phyloP scores from a whole-genome alignment of 2,797 vertebrate species.

The Parotocinclus haroldoi region DNA sequence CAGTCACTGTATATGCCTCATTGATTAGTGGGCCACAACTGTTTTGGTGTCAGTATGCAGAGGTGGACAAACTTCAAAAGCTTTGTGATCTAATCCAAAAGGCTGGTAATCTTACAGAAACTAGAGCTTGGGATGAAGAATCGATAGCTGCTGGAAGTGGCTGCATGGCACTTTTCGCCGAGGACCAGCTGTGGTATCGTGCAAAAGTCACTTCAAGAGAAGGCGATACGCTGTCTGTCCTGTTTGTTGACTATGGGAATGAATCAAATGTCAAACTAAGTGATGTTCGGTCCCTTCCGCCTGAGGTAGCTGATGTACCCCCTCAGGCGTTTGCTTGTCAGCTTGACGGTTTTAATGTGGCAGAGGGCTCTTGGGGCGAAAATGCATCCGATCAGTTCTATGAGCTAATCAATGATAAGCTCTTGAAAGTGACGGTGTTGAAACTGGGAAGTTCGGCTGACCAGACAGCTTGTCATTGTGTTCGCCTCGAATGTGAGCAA shows the following conservation, averaged over 20 bases:
- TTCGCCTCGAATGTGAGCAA: constrained; percentile 73
- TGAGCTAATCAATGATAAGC: constrained; percentile 64
- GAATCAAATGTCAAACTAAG: constrained; percentile 62
- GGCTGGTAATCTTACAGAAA: constrained; percentile 49
- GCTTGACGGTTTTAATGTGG: constrained; percentile 76
- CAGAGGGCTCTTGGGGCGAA: constrained; percentile 72
- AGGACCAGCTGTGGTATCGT: constrained; percentile 82
- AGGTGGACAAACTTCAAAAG: constrained; percentile 64
- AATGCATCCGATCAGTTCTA: constrained; percentile 71
- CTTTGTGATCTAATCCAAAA: constrained; percentile 69
- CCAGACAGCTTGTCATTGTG: constrained; percentile 59
- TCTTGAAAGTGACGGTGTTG: constrained; percentile 72
- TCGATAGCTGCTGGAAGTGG: constrained; percentile 64
- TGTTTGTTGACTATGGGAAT: constrained; percentile 88
- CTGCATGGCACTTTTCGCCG: constrained; percentile 76
- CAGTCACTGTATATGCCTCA: constrained; percentile 70
- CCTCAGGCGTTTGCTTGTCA: constrained; percentile 83
- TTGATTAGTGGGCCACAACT: constrained; percentile 69
- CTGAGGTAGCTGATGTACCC: constrained; percentile 65
- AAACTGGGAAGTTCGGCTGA: constrained; percentile 51
- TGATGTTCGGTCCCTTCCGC: constrained; percentile 70
- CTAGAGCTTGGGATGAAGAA: constrained; percentile 14
- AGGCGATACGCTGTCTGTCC: constrained; percentile 59
- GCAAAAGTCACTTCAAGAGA: constrained; percentile 69
- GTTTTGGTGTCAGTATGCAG: constrained; percentile 83